These are phyloP conservation scores for Lucifuga dentata DNA, from an alignment of 2,113 vertebrate species.

Conservation along the genomic window DNA sequence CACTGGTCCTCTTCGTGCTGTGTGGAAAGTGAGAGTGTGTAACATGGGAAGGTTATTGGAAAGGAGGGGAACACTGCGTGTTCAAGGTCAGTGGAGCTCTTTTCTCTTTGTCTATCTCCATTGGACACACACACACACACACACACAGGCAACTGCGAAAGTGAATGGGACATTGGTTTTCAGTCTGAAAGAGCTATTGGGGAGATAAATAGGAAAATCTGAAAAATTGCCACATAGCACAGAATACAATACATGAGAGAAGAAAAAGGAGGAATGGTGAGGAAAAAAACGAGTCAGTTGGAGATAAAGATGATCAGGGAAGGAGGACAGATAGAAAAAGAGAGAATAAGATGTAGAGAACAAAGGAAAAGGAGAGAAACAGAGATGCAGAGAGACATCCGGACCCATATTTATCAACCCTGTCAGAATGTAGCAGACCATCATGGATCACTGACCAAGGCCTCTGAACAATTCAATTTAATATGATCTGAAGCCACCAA, in stretches of 20 bases:
- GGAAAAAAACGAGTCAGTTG: slow-evolving; percentile 10
- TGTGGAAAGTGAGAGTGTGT: slow-evolving; percentile 5
- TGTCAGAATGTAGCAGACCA: slow-evolving; percentile 58
- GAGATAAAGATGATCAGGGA: background rate
- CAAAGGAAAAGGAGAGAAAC: slow-evolving; percentile 10
- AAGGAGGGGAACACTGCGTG: slow-evolving; percentile 18
- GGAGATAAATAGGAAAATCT: background rate
- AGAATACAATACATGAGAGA: slow-evolving; percentile 18
- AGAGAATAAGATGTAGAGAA: slow-evolving; percentile 8
- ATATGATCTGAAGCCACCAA: slow-evolving; percentile 53
- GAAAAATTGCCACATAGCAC: slow-evolving; percentile 31
- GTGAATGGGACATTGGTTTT: slow-evolving; percentile 19
- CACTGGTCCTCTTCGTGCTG: background rate
- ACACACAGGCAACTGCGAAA: slow-evolving; percentile 1
- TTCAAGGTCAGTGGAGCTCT: slow-evolving; percentile 42
- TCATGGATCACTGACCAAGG: slow-evolving; percentile 66
- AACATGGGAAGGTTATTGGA: slow-evolving; percentile 21
- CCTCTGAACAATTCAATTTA: slow-evolving; percentile 65
- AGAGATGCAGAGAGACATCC: slow-evolving; percentile 51
- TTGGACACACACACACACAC: slow-evolving; percentile 15
- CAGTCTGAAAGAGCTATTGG: slow-evolving; percentile 6
- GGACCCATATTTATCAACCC: slow-evolving; percentile 68
- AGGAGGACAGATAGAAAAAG: slow-evolving; percentile 28
- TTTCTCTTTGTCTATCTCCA: slow-evolving; percentile 2
- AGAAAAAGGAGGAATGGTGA: background rate